Evolutionary conservation across 1,140 invertebrate genomes (phyloP), one percentile per base, ranked within the genome.

Genomic region (Belonocnema kinseyi): DNA sequence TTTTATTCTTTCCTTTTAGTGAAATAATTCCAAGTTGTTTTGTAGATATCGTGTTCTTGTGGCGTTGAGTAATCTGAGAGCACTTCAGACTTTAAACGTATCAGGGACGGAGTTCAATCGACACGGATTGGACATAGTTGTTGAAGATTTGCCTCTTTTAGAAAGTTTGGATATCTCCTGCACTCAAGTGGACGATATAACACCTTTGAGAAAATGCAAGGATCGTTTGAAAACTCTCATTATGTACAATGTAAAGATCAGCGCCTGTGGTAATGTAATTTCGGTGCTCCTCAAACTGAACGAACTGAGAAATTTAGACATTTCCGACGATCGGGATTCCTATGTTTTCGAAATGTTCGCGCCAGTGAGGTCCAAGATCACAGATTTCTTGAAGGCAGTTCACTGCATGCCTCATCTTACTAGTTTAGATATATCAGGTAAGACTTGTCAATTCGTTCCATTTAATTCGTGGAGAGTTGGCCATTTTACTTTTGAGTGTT

Each of bases 31-130:
- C 14, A 73, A 56, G 73, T 79, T 84, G 77, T 85, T 82, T 83
- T 79, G 70, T 75, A 93, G 92, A 78, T 92, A 91, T 81, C 92
- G 92, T 80, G 91, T 92, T 76, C 90, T 93, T 80, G 90, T 92
- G 76, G 90, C 92, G 73, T 89, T 94, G 66, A 92, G 91, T 80
- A 91, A 93, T 90, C 88, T 95, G 76, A 92, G 92, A 76, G 94
- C 93, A 75, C 88, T 96, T 52, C 93, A 93, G 72, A 92, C 91
- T 61, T 89, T 96, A n/a, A 95, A 96, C 90, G 93, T 96, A 1
- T 94, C 94, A 77, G 92, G 93, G 80, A 96, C 95, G 52, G 94
- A 96, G 86, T 94, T 96, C 80, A 95, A 95, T 87, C 93, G 93
- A 77, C 93, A 94, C 83, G 94, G 93, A 11, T 91, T 96, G 74